A percentile compares a stretch with the other conserved stretches of the same genome.
Conservation (phyloP, 1,140 invertebrate species). For the Drosophila lacteicornis region DNA sequence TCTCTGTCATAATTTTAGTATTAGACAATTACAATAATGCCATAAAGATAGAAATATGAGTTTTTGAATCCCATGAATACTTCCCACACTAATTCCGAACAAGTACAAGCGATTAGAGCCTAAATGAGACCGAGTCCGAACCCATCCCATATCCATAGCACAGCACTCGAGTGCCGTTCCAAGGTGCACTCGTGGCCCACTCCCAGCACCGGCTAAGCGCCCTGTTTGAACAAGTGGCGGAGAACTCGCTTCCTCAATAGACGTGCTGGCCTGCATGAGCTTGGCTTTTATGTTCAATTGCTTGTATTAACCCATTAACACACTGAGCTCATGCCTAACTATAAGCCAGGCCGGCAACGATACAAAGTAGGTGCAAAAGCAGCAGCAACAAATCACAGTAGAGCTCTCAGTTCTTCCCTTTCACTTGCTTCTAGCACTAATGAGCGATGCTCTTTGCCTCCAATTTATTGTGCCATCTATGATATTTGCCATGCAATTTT, state of each 20-base stretch:
- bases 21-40: background rate
- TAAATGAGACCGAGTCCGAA: conserved; percentile 11
- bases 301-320: conserved; percentile 67
- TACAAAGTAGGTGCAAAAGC: conserved; percentile 21
- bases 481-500: conserved; percentile 54
- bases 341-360: conserved; percentile 34
- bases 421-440: conserved; percentile 59
- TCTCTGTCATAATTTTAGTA: too few relatives aligned
- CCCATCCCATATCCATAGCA: conserved; percentile 50
- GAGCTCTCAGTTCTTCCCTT: conserved; percentile 55
- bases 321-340: conserved; percentile 70
- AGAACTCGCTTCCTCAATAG: conserved; percentile 57
- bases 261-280: conserved; percentile 24
- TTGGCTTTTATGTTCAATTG: conserved; percentile 62
- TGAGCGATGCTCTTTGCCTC: conserved; percentile 10
- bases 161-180: conserved; percentile 38
- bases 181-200: conserved; percentile 45
- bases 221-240: conserved; percentile 51
- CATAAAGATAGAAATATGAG: background rate
- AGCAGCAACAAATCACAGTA: conserved; percentile 6
- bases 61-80: background rate
- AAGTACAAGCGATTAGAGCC: conserved; percentile 14
- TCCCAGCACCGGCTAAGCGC: conserved; percentile 39
- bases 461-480: conserved; percentile 24
- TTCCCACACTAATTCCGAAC: conserved; percentile 19